Percentiles rank a stretch among this genome's conserved stretches.
These are phyloP conservation scores for Sphaerophoria rueppellii DNA, from an alignment of 2,888 invertebrate genomes.

Conservation along the genomic window DNA sequence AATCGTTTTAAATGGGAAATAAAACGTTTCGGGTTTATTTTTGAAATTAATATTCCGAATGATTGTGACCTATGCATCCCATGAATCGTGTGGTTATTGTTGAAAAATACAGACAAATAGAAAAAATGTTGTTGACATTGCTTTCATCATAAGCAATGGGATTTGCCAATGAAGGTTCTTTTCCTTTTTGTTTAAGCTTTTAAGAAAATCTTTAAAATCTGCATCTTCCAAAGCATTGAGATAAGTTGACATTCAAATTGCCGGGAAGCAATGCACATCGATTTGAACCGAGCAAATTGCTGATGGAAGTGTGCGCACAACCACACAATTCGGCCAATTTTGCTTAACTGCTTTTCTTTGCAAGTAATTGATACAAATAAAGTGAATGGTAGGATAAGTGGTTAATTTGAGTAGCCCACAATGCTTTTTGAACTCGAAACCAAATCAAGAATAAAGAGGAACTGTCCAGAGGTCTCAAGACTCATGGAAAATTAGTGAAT, in stretches of 20 bases:
- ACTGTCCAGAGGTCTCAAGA: constrained; percentile 7
- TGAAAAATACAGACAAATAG: no score
- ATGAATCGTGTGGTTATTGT: no score
- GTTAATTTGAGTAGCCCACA: constrained; percentile 33
- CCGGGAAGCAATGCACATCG: constrained; percentile 49
- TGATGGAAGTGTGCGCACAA: constrained; percentile 69
- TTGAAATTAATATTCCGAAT: no score
- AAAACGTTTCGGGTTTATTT: no score
- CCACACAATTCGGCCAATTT: constrained; percentile 63
- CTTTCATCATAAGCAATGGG: no score
- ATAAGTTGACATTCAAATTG: constrained; percentile 63
- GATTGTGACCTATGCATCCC: no score
- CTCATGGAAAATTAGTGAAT: constrained; percentile 39
- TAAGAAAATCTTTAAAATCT: no score
- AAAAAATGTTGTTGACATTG: no score
- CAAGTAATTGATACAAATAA: constrained; percentile 61
- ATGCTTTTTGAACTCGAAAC: constrained; percentile 1
- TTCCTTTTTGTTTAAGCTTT: no score
- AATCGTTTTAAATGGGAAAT: no score
- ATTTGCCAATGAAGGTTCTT: no score
- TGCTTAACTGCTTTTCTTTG: constrained; percentile 27
- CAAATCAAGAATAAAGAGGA: constrained; percentile 1
- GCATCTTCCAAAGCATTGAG: no score
- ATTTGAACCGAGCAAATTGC: constrained; percentile 23
- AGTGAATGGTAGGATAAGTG: constrained; percentile 31